These are phyloP conservation scores for Myanophis thanlyinensis DNA, from an alignment of 2,113 vertebrate species.

Conservation along the genomic window DNA sequence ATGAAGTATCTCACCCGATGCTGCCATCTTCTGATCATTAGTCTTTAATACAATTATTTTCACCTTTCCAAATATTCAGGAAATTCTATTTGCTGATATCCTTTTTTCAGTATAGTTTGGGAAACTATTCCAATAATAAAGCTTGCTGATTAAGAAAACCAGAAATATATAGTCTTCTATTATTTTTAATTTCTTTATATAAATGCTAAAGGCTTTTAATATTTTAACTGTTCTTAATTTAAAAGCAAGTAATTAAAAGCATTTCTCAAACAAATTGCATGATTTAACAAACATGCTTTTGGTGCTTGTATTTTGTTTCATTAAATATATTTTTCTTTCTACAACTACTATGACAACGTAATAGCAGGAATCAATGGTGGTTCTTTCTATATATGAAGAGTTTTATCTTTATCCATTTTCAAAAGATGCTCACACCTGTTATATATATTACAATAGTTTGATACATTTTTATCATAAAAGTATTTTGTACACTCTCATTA, in stretches of 20 bases:
- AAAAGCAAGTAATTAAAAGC: slow-evolving; percentile 13
- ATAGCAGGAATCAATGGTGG: background rate
- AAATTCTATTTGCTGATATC: rapidly evolving
- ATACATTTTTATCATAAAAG: background rate
- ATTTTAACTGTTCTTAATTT: background rate
- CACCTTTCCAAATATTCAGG: rapidly evolving
- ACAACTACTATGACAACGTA: background rate
- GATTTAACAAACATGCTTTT: background rate
- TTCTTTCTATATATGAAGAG: background rate
- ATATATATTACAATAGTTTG: background rate
- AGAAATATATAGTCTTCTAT: background rate
- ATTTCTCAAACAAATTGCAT: slow-evolving; percentile 12
- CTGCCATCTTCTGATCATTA: slow-evolving; percentile 74
- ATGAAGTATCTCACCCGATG: slow-evolving; percentile 68
- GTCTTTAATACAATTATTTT: slow-evolving; percentile 22
- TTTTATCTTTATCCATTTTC: background rate
- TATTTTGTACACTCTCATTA: background rate
- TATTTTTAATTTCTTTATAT: background rate
- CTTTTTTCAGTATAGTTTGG: background rate
- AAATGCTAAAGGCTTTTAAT: background rate
- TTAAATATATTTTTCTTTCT: background rate
- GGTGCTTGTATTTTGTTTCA: background rate
- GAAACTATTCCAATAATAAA: background rate
- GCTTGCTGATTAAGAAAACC: background rate
- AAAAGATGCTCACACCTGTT: background rate